These are phyloP conservation scores for Alaudala cheleensis DNA, from an alignment of 2,113 vertebrate genomes.

Conservation along the genomic window DNA sequence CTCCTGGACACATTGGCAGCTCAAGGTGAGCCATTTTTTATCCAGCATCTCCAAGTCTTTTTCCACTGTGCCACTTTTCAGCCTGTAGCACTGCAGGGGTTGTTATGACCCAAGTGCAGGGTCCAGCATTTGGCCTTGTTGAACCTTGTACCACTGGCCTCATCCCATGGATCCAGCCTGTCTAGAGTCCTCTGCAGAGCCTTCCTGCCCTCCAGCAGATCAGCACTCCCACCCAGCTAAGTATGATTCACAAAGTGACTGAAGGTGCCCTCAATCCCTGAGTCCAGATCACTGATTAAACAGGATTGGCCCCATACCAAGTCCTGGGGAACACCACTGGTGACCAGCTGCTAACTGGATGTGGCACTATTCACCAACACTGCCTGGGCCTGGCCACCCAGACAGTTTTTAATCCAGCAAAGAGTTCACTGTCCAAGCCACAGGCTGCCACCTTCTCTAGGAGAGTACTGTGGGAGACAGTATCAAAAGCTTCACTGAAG, in stretches of 20 bases:
- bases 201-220: not conserved
- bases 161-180: not conserved
- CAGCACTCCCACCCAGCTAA: not conserved
- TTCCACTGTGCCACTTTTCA: not conserved
- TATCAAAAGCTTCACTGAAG: not conserved
- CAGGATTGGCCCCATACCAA: not conserved
- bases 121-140: not conserved
- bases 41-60: not conserved
- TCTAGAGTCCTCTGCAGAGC: too few species aligned
- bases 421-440: not conserved
- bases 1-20: not conserved
- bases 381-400: not conserved
- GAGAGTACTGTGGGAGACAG: not conserved
- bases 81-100: not conserved
- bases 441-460: not conserved
- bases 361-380: not conserved
- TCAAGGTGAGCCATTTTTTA: not conserved
- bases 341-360: not conserved
- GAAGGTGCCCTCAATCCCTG: not conserved
- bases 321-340: not conserved
- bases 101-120: not conserved
- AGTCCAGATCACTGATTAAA: not conserved
- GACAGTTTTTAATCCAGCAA: not conserved
- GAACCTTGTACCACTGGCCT: not conserved
- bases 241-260: not conserved